phyloP scores from a whole-genome alignment of 2,113 vertebrate species.

The Aspiorhynchus laticeps region DNA sequence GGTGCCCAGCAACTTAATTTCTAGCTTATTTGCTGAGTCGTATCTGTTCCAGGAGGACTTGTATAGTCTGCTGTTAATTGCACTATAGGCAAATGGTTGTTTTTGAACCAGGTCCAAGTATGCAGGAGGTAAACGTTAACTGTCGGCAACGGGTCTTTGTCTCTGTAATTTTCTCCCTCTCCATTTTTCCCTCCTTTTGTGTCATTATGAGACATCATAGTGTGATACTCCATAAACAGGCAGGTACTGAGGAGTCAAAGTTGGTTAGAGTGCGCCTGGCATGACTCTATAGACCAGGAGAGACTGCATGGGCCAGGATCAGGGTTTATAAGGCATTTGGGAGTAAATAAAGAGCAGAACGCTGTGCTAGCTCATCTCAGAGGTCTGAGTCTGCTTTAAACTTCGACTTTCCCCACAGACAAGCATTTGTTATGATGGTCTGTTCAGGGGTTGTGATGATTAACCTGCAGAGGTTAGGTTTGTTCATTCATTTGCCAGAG shows the following conservation, averaged over 20 bases:
- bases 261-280: constrained; percentile 33
- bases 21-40: constrained; percentile 37
- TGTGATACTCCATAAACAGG: constrained; percentile 35
- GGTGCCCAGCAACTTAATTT: background rate
- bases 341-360: constrained; percentile 49
- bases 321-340: constrained; percentile 42
- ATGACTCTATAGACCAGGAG: constrained; percentile 30
- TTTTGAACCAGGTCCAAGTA: constrained; percentile 41
- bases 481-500: constrained; percentile 10
- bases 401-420: background rate
- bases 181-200: background rate
- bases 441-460: constrained; percentile 1
- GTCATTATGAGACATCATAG: constrained; percentile 5
- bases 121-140: constrained; percentile 25
- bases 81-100: constrained; percentile 32
- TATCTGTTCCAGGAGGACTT: constrained; percentile 34
- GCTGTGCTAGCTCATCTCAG: background rate
- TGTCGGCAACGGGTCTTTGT: background rate
- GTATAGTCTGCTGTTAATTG: constrained; percentile 46
- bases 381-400: constrained; percentile 1
- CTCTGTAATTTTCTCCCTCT: constrained; percentile 7
- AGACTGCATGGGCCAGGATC: constrained; percentile 43
- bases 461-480: background rate
- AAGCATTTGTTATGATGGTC: constrained; percentile 5
- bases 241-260: constrained; percentile 9